Base-by-base conservation (phyloP, 2,113 vertebrate genomes). In the Catagonus wagneri region DNA sequence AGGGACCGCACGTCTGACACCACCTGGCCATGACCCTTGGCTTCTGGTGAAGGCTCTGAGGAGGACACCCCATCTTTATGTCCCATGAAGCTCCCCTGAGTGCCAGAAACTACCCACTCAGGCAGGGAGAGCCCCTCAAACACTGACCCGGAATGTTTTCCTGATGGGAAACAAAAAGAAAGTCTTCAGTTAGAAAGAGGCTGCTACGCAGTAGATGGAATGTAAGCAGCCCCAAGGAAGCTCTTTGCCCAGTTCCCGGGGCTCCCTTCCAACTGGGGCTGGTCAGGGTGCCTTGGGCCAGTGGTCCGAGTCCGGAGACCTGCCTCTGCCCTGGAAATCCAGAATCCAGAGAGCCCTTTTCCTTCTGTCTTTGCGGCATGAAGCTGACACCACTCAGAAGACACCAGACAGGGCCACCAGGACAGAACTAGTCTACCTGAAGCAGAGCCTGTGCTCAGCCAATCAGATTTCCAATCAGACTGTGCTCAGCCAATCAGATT, bases 91-190 rank as follows among this genome's bases (percentile, higher is more conserved):
- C 23, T 22, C 86, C 56, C 58, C 29, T 9, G 88, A 65, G 13
- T 68, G 56, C 68, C 11, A 5, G 76, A 76, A 90, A 93, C 58
- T 65, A 5, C 54, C 68, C 22, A 17, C 61, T 89, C 86, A 44
- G 14, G 61, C 71, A 85, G 76, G 6, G 22, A 93, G 74, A 85
- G 94, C 79, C 91, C 72, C 78, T 94, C 69, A 90, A 95, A 93
- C 76, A 85, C 81, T 65, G 94, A 94, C 94, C 12, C 17, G 22
- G 52, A 74, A 85, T 36, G 61, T 52, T 75, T 76, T 96, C 84
- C 88, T 83, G 16, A 89, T 17, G 69, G 52, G 89, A 94, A 91
- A 66, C 83, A 95, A 96, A 90, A 81, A 39, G 76, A 95, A 96
- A 96, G 54, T 76, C 89, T 76, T 90, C 81, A 93, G 60, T 66